phyloP scores from a whole-genome alignment of 1,140 invertebrate species.

The Halesus radiatus region DNA sequence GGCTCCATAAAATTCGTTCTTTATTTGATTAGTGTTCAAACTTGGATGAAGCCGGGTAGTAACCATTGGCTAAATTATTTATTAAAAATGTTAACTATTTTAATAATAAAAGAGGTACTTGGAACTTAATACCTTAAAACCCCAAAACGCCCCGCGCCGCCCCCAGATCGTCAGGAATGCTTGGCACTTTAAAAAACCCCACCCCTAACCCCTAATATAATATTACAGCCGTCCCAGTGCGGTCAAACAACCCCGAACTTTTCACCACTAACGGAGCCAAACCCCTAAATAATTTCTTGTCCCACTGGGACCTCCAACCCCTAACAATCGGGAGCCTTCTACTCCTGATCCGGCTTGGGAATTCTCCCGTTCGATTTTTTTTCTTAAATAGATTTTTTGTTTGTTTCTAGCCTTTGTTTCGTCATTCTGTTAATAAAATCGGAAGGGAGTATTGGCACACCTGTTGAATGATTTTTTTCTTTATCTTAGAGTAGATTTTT shows the following conservation, averaged over 20 bases:
- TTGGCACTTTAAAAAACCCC: conserved; percentile 29
- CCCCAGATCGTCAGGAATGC: conserved; percentile 15
- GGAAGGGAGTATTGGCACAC: conserved; percentile 2
- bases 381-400: background rate
- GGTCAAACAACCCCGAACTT: conserved; percentile 33
- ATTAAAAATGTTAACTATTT: too few relatives aligned
- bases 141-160: background rate
- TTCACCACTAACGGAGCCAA: background rate
- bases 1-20: too few relatives aligned
- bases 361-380: conserved; percentile 23
- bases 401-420: conserved; percentile 18
- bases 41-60: too few relatives aligned
- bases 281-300: conserved; percentile 23
- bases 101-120: too few relatives aligned
- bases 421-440: background rate
- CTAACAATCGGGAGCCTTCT: conserved; percentile 13
- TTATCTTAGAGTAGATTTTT: too few relatives aligned
- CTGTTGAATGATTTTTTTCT: background rate
- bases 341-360: conserved; percentile 12
- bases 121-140: too few relatives aligned
- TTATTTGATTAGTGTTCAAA: too few relatives aligned
- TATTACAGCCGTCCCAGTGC: conserved; percentile 1
- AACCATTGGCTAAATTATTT: too few relatives aligned
- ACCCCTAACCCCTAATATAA: too few relatives aligned
- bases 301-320: conserved; percentile 27